Evolutionary conservation across 2,888 invertebrate genomes (phyloP).

Genomic region (Pecten maximus): DNA sequence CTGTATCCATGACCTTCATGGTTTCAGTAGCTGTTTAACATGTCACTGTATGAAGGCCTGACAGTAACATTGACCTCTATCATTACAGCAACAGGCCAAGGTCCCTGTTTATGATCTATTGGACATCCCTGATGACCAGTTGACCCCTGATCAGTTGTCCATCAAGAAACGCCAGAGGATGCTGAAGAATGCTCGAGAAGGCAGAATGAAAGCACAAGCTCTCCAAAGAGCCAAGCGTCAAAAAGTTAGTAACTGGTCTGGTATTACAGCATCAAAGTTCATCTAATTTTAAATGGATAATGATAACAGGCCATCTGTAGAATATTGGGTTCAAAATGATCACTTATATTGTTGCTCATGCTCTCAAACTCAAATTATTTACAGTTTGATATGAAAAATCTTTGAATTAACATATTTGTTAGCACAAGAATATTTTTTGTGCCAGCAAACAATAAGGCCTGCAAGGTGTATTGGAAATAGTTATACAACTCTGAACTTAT

Average conservation of each 20-base stretch:
- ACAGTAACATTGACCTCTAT: background rate
- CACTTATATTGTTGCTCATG: too few species aligned
- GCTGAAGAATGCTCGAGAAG: constrained; percentile 76
- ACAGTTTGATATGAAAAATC: too few species aligned
- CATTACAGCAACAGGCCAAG: constrained; percentile 52
- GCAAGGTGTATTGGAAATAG: too few species aligned
- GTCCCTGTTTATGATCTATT: constrained; percentile 71
- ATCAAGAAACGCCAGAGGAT: constrained; percentile 84
- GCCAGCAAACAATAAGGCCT: too few species aligned
- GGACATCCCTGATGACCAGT: constrained; percentile 78
- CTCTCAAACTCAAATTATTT: too few species aligned
- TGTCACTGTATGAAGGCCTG: too few species aligned
- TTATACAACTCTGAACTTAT: too few species aligned
- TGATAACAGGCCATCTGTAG: background rate
- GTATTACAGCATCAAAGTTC: background rate
- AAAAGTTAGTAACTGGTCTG: constrained; percentile 64
- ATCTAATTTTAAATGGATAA: background rate
- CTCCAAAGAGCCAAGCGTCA: constrained; percentile 74
- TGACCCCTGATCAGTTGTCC: constrained; percentile 80
- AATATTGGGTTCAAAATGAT: too few species aligned
- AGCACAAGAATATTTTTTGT: too few species aligned
- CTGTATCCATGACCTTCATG: too few species aligned
- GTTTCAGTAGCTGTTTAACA: too few species aligned
- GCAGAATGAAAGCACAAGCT: constrained; percentile 71
- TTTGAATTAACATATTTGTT: too few species aligned